Percentiles rank a stretch among this genome's conserved stretches.
These are phyloP conservation scores for Buceros bicornis DNA, from an alignment of 2,797 vertebrate genomes.

Conservation along the genomic window DNA sequence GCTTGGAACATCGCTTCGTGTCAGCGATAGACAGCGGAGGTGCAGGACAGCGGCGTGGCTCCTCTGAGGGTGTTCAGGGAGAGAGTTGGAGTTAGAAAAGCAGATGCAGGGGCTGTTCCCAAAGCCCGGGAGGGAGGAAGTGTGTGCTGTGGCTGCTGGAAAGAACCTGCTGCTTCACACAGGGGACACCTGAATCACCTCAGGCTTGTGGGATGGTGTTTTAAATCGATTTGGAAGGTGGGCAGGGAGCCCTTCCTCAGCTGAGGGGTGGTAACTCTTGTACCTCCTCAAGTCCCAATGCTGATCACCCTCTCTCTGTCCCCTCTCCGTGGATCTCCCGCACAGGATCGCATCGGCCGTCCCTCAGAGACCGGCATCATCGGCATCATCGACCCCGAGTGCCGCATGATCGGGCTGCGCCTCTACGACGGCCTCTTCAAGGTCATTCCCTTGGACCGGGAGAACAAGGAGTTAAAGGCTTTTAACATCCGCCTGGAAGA, in stretches of 20 bases:
- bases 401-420: constrained; percentile 96
- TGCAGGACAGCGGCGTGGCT: fast-evolving
- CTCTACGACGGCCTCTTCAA: constrained; percentile 98
- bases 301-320: fast-evolving
- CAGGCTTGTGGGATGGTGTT: neutral
- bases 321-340: fast-evolving
- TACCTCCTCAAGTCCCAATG: fast-evolving
- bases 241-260: neutral
- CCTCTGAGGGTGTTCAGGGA: no score
- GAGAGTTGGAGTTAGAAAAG: neutral
- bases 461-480: constrained; percentile 97
- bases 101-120: no score
- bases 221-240: neutral
- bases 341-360: constrained; percentile 93
- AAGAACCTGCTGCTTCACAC: neutral
- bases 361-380: constrained; percentile 98
- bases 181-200: neutral
- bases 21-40: neutral
- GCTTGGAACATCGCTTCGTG: fast-evolving
- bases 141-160: neutral
- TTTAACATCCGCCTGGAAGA: constrained; percentile 98
- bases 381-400: constrained; percentile 97
- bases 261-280: no score
- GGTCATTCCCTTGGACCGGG: constrained; percentile 95
- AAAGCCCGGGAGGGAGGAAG: neutral